Percentiles rank a stretch among this genome's conserved stretches.
Evolutionary conservation across 2,797 vertebrate species (phyloP).

Genomic region (Enteromius anoplus): DNA sequence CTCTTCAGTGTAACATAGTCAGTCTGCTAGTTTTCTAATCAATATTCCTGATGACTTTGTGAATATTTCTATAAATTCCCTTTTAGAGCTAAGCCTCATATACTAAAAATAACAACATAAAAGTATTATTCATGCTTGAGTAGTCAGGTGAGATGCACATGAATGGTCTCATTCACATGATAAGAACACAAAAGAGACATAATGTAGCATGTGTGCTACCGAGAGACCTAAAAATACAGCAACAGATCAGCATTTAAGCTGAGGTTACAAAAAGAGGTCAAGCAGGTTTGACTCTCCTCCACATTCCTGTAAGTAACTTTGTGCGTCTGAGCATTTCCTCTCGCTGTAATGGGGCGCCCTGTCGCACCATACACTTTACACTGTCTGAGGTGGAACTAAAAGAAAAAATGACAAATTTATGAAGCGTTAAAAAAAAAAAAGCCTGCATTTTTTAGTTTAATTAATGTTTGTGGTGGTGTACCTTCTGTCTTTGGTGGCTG

Average conservation of each 20-base stretch:
- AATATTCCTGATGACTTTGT: background rate
- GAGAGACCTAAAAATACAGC: constrained; percentile 21
- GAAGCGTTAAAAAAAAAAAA: background rate
- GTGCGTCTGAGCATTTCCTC: constrained; percentile 26
- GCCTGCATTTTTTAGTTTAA: no score
- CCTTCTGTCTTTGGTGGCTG: constrained; percentile 78
- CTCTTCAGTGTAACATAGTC: background rate
- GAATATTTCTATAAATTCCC: background rate
- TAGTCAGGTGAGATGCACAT: background rate
- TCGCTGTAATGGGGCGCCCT: constrained; percentile 26
- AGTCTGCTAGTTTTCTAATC: background rate
- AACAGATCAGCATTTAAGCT: constrained; percentile 17
- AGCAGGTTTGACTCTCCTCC: constrained; percentile 37
- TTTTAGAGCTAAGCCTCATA: background rate
- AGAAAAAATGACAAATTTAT: constrained; percentile 13
- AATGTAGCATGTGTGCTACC: constrained; percentile 1
- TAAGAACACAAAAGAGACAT: background rate
- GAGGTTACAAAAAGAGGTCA: constrained; percentile 40
- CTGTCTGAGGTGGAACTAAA: constrained; percentile 77
- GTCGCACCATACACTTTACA: constrained; percentile 65
- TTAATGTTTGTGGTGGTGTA: constrained; percentile 46
- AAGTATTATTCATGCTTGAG: constrained; percentile 17
- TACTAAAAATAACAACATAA: background rate
- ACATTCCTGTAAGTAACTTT: constrained; percentile 38
- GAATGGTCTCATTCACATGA: background rate